A percentile compares a stretch with the other conserved stretches of the same genome.
phyloP scores from a whole-genome alignment of 2,888 invertebrate genomes.

The Xiphydria camelus region DNA sequence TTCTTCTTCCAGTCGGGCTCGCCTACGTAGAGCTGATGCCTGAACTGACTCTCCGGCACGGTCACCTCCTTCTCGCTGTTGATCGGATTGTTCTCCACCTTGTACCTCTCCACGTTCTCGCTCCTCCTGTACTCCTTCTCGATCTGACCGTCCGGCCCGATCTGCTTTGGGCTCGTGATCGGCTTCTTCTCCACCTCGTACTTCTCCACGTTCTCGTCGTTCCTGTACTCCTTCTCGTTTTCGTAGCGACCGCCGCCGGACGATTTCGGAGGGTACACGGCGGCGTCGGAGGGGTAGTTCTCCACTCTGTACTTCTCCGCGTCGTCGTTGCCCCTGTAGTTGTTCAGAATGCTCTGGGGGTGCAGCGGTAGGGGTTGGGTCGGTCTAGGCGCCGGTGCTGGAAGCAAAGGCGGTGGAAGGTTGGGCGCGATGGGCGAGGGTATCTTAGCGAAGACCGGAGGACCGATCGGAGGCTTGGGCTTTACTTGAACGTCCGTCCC shows the following conservation, averaged over 20 bases:
- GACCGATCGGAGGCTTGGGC: slow-evolving; percentile 9
- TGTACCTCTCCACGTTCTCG: slow-evolving; percentile 31
- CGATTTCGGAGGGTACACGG: too few species aligned
- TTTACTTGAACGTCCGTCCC: slow-evolving; percentile 6
- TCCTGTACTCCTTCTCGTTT: slow-evolving; percentile 15
- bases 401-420: slow-evolving; percentile 30
- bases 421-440: slow-evolving; percentile 46
- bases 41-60: slow-evolving; percentile 9
- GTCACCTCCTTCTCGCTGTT: slow-evolving; percentile 31
- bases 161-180: too few species aligned
- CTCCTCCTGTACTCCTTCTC: slow-evolving; percentile 32
- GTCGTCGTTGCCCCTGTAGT: slow-evolving; percentile 7
- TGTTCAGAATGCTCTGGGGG: too few species aligned
- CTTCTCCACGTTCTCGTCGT: slow-evolving; percentile 32
- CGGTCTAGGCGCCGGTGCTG: slow-evolving; percentile 12
- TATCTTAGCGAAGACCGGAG: slow-evolving; percentile 44
- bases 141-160: too few species aligned
- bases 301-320: background rate
- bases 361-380: background rate
- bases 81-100: slow-evolving; percentile 35
- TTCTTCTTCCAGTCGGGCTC: slow-evolving; percentile 36
- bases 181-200: slow-evolving; percentile 33
- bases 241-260: background rate
- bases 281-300: background rate
- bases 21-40: slow-evolving; percentile 22